Base-by-base conservation (phyloP, 2,888 invertebrate genomes). In the Synergus laeviventris region DNA sequence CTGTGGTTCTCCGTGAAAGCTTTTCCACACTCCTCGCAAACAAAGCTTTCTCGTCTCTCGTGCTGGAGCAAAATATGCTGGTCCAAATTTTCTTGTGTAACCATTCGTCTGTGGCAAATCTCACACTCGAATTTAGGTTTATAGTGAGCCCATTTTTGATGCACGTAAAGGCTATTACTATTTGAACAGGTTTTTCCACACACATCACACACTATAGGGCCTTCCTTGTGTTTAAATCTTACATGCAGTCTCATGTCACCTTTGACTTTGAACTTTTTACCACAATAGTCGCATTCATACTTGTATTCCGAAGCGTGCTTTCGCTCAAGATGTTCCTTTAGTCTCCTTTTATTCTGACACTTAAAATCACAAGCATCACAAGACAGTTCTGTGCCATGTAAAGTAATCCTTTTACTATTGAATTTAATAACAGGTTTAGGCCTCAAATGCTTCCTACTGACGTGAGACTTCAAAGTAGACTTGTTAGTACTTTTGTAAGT, bases 111-210 rank as follows among this genome's bases (percentile, higher is more conserved):
- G 4, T 86, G 82, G 39, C 89, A 89, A 9, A 88, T 87, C 24
- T 83, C 83, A 76, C 89, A 89, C 73, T 87, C 87, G 77, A 83
- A 88, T 60, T 88, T 86, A 0, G 87, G 86, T 74, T 89, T 89
- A 66, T 87, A 88, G 16, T 89, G 89, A 0, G 87, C 87, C 81
- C 87, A 88, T 66, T 89, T 89, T 39, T 88, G 89, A 24, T 90
- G 89, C 1, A 87, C 86, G 73, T 89, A 88, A 1, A 89, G 80
- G 0, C 88, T 84, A 59, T 89, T 89, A 56, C 87, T 88, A 74
- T 89, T 89, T 1, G 87, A 82, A 74, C 89, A 89, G 1, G 87
- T 87, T 21, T 88, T 89, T 1, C 88, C 89, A 73, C 89, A 90
- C 0, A 90, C 87, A 70, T 90, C 88, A 76, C 89, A 90, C 0